Conservation (phyloP, 1,140 invertebrate species). For the Sitobion miscanthi region DNA sequence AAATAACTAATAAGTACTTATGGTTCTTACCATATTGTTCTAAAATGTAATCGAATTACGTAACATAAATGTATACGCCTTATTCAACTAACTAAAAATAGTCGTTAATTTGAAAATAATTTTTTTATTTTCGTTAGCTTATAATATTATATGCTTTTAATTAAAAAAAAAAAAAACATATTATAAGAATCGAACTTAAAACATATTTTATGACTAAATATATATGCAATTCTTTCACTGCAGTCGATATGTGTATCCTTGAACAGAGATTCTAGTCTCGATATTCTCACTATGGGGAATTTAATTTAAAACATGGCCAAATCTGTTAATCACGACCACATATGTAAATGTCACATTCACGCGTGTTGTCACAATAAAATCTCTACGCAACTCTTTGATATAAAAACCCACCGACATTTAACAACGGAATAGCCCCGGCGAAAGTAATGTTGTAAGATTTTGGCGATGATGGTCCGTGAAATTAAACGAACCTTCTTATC, state of each 20-base stretch:
- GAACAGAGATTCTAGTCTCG: background rate
- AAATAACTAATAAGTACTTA: background rate
- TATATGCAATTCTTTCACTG: background rate
- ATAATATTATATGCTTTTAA: background rate
- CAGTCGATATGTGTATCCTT: background rate
- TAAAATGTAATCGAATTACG: background rate
- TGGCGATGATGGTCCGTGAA: background rate
- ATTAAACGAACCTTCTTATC: background rate
- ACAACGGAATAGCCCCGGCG: background rate
- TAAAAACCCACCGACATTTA: slow-evolving; percentile 1
- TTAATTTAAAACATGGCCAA: background rate
- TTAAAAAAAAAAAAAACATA: background rate
- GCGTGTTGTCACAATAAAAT: background rate
- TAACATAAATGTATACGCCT: background rate
- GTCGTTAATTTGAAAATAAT: background rate
- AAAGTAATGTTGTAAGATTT: background rate
- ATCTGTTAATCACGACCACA: background rate
- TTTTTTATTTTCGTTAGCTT: background rate
- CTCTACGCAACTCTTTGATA: background rate
- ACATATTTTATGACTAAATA: background rate
- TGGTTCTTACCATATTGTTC: background rate
- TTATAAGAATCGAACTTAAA: background rate
- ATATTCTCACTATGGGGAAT: background rate
- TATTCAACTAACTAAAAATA: background rate
- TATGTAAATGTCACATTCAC: background rate